Percentiles rank a stretch among this genome's conserved stretches.
These are phyloP conservation scores for Dasypogon diadema DNA, from an alignment of 2,888 invertebrate species.

Conservation along the genomic window DNA sequence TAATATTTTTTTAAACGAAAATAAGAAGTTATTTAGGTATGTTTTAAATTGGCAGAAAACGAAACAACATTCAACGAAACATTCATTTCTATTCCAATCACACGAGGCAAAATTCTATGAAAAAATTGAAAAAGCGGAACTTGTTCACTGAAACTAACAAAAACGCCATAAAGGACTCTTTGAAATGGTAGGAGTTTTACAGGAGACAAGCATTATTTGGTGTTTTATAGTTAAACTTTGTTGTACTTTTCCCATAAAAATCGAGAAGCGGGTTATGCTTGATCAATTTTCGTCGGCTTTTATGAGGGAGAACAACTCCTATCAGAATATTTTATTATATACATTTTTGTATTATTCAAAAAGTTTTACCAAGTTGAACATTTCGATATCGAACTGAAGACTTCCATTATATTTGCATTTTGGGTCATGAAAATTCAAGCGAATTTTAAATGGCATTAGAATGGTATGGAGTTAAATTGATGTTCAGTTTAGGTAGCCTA, in stretches of 20 bases:
- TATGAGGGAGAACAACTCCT: constrained; percentile 20
- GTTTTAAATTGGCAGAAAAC: too few relatives aligned
- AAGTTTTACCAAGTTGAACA: not conserved
- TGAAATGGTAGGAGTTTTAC: constrained; percentile 11
- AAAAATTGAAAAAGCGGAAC: constrained; percentile 19
- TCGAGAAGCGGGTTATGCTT: constrained; percentile 24
- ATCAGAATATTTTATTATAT: constrained; percentile 3
- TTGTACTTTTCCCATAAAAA: constrained; percentile 33
- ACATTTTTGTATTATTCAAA: not conserved
- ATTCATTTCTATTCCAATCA: too few relatives aligned
- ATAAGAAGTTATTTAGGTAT: too few relatives aligned
- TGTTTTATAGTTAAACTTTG: constrained; percentile 35
- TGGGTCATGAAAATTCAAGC: not conserved
- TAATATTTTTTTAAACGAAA: too few relatives aligned
- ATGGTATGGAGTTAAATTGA: not conserved
- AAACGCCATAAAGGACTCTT: constrained; percentile 14
- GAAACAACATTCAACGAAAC: too few relatives aligned
- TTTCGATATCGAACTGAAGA: not conserved
- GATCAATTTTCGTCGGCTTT: constrained; percentile 10
- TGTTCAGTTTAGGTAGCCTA: not conserved
- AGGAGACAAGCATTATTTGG: constrained; percentile 22
- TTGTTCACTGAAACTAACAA: not conserved
- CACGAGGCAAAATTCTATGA: too few relatives aligned
- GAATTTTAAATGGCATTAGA: not conserved
- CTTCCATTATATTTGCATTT: not conserved